A percentile compares a stretch with the other conserved stretches of the same genome.
Conservation (phyloP, 2,797 vertebrate genomes). For the Syngnathus acus region DNA sequence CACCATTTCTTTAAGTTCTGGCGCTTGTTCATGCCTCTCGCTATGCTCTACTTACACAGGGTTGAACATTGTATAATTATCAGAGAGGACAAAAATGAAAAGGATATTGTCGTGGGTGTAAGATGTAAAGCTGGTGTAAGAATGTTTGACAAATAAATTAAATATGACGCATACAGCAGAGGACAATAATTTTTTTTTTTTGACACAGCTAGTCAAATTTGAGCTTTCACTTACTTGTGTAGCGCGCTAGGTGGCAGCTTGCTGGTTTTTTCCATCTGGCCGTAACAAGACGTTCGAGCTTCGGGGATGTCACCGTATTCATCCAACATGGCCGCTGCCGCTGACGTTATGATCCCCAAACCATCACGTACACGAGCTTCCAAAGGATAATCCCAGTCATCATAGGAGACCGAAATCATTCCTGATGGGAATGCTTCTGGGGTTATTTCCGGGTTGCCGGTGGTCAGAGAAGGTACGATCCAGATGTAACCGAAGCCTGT, state of each 20-base stretch:
- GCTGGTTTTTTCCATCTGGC: constrained; percentile 77
- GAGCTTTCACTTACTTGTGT: constrained; percentile 80
- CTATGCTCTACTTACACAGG: constrained; percentile 13
- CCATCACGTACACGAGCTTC: constrained; percentile 86
- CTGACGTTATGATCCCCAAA: constrained; percentile 92
- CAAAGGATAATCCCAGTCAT: constrained; percentile 95
- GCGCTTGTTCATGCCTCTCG: constrained; percentile 28
- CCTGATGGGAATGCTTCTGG: constrained; percentile 88
- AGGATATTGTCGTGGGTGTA: constrained; percentile 6
- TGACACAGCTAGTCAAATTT: background rate
- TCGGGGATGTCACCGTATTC: constrained; percentile 90
- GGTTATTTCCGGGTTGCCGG: constrained; percentile 85
- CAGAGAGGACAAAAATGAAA: constrained; percentile 15
- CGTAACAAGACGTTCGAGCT: constrained; percentile 87
- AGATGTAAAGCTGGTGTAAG: background rate
- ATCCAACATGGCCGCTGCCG: constrained; percentile 88
- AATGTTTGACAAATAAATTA: no score
- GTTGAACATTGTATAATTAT: constrained; percentile 37
- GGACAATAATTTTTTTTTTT: no score
- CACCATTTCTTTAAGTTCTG: constrained; percentile 14
- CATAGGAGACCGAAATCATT: constrained; percentile 92
- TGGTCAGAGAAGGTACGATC: constrained; percentile 94
- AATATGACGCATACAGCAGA: no score
- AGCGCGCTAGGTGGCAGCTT: constrained; percentile 81
- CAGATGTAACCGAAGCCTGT: constrained; percentile 95